Base-by-base conservation (phyloP, 2,797 vertebrate species). In the Crax fasciolata region DNA sequence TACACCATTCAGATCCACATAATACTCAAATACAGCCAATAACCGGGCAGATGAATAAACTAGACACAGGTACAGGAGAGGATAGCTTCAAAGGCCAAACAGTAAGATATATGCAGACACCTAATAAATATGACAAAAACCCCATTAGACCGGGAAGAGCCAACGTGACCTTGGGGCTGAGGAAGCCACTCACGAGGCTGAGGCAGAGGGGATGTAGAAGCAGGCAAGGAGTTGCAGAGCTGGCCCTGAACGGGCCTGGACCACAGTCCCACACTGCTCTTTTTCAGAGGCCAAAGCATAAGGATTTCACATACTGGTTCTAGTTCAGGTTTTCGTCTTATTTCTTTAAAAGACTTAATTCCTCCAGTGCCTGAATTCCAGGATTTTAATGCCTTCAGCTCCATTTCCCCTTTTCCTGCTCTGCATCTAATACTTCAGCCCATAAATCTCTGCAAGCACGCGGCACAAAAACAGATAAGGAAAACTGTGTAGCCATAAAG, bases 361-460 rank as follows among this genome's bases (percentile, higher is more conserved):
- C 62, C 51, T 89, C 57, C 80, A 63, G 0, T 57, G 15, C 59
- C 75, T 13, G 6, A 68, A 87, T 89, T 87, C 80, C n/a, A 67
- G 71, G 77, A 49, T 82, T 86, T 90, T 91, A 89, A 94, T 41
- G 74, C 71, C 63, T 90, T 91, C 84, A 95, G 41, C 39, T 94
- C 85, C 3, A 27, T 87, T 95, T 95, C 41, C 63, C 52, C 57
- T n/a, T 90, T 82, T 89, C 48, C 74, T 89, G 86, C 52, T 90
- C 90, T 71, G 48, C 84, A 79, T 96, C 86, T 79, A 86, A 73
- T 88, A 61, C 86, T 91, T 91, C 90, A 94, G 90, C 74, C 67
- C 63, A 94, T 96, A 95, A 97, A 95, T 92, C 95, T 90, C 83
- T 38, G n/a, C 61, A 65, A 89, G 67, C 65, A 89, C 61, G 80